Base-by-base conservation (phyloP, 2,797 vertebrate species). In the Australoheros facetus region DNA sequence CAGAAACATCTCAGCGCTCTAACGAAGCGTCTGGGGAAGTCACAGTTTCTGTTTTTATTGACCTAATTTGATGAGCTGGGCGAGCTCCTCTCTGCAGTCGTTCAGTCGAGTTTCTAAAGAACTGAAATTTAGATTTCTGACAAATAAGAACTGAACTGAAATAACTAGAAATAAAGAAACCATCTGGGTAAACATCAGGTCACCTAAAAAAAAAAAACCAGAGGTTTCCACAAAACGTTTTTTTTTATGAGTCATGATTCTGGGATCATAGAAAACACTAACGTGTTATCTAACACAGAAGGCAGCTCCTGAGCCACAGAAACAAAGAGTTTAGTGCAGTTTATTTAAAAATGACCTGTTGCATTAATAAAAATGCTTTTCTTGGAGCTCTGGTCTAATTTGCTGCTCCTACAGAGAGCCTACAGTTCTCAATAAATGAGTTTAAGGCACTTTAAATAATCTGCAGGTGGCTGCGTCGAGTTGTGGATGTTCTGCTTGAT, bases 331-430 rank as follows among this genome's bases (percentile, higher is more conserved):
- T 26, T 69, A 48, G 72, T 78, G 79, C 73, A 78, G 83, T 30
- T 30, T 30, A 30, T 30, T 85, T 82, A 80, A 75, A 88, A 80
- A 80, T 85, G 81, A 84, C 37, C 14, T 8, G 42, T 73, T 87
- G 45, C 80, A 87, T 91, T 80, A 90, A 91, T 93, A 89, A 90
- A 72, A 89, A 81, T 84, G 53, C 56, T 32, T 34, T 88, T 53
- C 60, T 80, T 77, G 71, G 80, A 84, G 71, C 73, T 23, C 17
- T 37, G 37, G 64, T 80, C 56, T 88, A 81, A 85, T 88, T 45
- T 84, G 88, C 30, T 34, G 34, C 34, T 34, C 34, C 30, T 32
- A 32, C 30, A 32, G 5, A 32, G 30, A 32, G 30, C 30, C 7
- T 7, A 32, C 9, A 37, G 34, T 37, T 37, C 34, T 37, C 34